phyloP scores from a whole-genome alignment of 2,113 vertebrate genomes.

The Dolichotis patagonum region DNA sequence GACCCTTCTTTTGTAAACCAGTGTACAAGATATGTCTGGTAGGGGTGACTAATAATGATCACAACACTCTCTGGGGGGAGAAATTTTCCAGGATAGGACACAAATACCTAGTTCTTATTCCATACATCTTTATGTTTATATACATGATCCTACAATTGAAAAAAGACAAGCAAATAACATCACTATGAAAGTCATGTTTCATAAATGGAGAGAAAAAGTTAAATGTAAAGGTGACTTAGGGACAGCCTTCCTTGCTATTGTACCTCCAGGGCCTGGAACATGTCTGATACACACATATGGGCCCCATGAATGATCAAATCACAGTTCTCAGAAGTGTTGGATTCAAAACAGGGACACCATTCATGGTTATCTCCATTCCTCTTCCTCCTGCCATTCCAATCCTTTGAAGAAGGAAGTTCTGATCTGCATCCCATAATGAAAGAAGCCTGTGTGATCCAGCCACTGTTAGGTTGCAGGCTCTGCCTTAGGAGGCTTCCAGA shows the following conservation, averaged over 20 bases:
- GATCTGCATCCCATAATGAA: background rate
- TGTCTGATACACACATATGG: background rate
- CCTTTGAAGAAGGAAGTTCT: conserved; percentile 32
- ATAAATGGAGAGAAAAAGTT: background rate
- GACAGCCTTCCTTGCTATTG: background rate
- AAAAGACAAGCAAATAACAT: background rate
- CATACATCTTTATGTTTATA: background rate
- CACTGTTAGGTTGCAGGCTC: too few species aligned
- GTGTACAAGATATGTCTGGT: too few species aligned
- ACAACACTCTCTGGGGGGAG: background rate
- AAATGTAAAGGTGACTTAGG: background rate
- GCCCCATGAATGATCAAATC: background rate
- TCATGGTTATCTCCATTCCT: background rate
- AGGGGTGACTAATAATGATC: background rate
- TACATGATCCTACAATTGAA: background rate
- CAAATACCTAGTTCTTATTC: background rate
- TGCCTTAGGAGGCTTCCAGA: background rate
- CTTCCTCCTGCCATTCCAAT: background rate
- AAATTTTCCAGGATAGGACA: background rate
- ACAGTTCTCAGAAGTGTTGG: conserved; percentile 7
- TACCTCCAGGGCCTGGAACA: background rate
- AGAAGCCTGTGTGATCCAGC: background rate
- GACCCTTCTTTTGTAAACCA: background rate
- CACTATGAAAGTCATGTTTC: background rate
- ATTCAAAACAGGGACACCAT: background rate